Evolutionary conservation across 2,113 vertebrate species (phyloP).

Genomic region (Saguinus midas): DNA sequence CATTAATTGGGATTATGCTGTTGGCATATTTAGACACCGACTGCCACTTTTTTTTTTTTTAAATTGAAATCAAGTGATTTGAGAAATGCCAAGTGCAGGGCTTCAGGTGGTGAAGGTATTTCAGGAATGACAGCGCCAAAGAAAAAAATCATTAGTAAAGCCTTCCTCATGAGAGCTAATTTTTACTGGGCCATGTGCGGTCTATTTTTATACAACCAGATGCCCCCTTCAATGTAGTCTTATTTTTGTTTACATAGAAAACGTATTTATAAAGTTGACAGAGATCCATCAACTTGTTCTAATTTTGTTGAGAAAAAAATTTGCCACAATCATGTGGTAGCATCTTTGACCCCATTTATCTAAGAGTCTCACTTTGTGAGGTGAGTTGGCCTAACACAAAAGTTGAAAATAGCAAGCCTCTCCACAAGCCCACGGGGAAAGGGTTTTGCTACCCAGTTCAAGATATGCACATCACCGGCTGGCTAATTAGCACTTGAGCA

Average conservation of each 20-base stretch:
- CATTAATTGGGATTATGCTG: not conserved
- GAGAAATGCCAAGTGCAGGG: conserved; percentile 51
- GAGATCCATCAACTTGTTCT: conserved; percentile 49
- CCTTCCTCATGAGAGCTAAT: conserved; percentile 38
- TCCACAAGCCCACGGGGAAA: not conserved
- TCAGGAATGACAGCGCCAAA: conserved; percentile 65
- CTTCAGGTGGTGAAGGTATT: conserved; percentile 74
- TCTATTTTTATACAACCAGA: conserved; percentile 68
- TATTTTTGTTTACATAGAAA: conserved; percentile 67
- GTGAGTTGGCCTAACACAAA: not conserved
- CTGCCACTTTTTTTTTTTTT: not conserved
- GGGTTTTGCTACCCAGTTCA: not conserved
- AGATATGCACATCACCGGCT: not conserved
- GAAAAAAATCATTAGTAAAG: conserved; percentile 64
- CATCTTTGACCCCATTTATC: not conserved
- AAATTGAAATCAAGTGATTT: conserved; percentile 43
- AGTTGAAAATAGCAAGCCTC: not conserved
- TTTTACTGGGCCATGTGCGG: conserved; percentile 61
- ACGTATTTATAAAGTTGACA: conserved; percentile 62
- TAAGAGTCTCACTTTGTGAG: not conserved
- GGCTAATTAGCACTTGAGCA: not conserved
- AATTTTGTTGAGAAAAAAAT: conserved; percentile 60
- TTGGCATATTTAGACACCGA: conserved; percentile 34
- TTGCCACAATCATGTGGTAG: not conserved
- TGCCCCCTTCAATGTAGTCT: conserved; percentile 49